Evolutionary conservation across 1,140 invertebrate species (phyloP), one percentile per base, ranked within the genome.

Genomic region (Pachypeltis micranthus): DNA sequence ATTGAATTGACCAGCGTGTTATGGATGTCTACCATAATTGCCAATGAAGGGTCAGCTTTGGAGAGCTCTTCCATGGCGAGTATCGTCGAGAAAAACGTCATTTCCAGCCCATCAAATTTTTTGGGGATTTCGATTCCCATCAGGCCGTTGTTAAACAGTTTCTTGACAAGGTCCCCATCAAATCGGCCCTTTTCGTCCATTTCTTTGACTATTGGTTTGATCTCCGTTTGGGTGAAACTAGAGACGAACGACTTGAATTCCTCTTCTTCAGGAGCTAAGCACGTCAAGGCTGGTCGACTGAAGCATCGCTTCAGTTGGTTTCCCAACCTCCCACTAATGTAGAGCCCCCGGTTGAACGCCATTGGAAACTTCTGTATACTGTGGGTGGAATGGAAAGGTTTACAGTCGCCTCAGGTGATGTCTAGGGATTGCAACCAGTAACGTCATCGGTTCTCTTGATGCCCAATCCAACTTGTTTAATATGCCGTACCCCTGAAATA

Each of bases 1-100:
- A 96, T 75, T 0, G 87, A 87, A 74, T 91, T 93, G 0, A 96
- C 87, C 2, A 98, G 74, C 0, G 95, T 97, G 69, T 96, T 97
- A 67, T 97, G 95, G 65, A 97, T 88, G 71, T 97, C 94, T 26
- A 92, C 88, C 7, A 90, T 78, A 0, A 91, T 86, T 24, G 87
- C 86, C 1, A 97, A 83, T 0, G 91, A 79, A 1, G 92, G 84
- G 74, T 97, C 93, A 7, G 96, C 88, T 78, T 94, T 93, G 0
- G 93, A 88, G 14, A 98, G 70, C 76, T 98, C 93, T 77, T 98
- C 94, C 14, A 98, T 87, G 0, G 89, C 82, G 23, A 96, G 71
- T 71, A 93, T 91, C 55, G 89, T 84, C 0, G 87, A 84, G 73
- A 96, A 87, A 74, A 97, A 98, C 61, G 85, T 85, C 58, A 85